Evolutionary conservation across 2,888 invertebrate genomes (phyloP).

Genomic region (Epinotia brunnichana): DNA sequence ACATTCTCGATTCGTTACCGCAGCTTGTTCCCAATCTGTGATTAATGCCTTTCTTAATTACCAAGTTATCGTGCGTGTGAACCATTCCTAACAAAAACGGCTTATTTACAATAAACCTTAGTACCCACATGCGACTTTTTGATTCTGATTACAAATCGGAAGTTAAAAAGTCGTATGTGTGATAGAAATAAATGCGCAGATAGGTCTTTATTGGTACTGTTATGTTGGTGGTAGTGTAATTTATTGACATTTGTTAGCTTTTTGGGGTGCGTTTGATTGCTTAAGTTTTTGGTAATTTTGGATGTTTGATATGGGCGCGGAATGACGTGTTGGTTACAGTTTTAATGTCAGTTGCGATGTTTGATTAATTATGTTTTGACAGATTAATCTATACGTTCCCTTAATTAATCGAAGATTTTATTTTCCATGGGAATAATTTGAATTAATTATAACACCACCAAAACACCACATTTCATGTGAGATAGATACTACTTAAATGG

Average conservation of each 20-base stretch:
- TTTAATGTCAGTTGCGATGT: slow-evolving; percentile 14
- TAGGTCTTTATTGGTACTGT: not conserved
- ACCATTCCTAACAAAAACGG: not conserved
- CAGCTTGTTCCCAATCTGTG: slow-evolving; percentile 73
- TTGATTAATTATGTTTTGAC: slow-evolving; percentile 26
- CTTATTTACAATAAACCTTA: slow-evolving; percentile 13
- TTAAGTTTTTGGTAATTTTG: slow-evolving; percentile 49
- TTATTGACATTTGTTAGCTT: slow-evolving; percentile 76
- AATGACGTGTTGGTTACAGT: slow-evolving; percentile 28
- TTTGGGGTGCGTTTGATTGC: slow-evolving; percentile 60
- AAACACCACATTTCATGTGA: no score
- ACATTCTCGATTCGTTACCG: slow-evolving; percentile 66
- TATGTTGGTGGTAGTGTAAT: slow-evolving; percentile 60
- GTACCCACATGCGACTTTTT: not conserved
- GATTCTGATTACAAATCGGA: not conserved
- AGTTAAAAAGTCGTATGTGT: slow-evolving; percentile 3
- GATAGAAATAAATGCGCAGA: not conserved
- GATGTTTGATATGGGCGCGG: slow-evolving; percentile 42
- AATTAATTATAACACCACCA: no score
- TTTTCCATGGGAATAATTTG: not conserved
- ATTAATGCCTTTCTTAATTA: slow-evolving; percentile 83
- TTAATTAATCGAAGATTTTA: not conserved
- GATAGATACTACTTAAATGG: no score
- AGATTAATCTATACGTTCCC: not conserved
- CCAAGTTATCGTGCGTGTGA: slow-evolving; percentile 70